Conservation (phyloP, 2,113 vertebrate species). For the Tamias sibiricus region DNA sequence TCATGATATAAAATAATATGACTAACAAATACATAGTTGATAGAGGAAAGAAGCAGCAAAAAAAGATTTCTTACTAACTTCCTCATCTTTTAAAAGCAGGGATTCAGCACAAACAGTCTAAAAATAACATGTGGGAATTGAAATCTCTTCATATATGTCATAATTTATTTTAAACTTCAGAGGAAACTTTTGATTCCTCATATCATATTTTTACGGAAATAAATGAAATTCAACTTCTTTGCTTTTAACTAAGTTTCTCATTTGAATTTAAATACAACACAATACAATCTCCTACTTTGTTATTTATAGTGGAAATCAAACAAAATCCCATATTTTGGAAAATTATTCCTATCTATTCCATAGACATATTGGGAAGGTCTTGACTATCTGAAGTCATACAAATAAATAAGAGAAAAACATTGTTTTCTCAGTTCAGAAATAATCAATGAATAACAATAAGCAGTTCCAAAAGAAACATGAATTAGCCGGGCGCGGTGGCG, state of each 20-base stretch:
- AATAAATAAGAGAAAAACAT: background rate
- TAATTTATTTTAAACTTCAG: conserved; percentile 11
- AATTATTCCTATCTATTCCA: background rate
- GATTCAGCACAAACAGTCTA: background rate
- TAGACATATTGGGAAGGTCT: background rate
- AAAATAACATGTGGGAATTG: background rate
- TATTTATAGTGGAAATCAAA: background rate
- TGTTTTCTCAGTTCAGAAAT: background rate
- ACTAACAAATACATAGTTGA: background rate
- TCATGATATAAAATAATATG: background rate
- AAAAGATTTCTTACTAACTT: background rate
- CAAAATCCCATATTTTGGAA: background rate
- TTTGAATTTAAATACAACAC: background rate
- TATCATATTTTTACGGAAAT: background rate
- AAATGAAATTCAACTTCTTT: background rate
- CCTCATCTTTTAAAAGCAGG: background rate
- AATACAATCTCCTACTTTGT: background rate
- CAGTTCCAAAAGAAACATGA: background rate
- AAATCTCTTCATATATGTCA: background rate
- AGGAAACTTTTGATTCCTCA: background rate
- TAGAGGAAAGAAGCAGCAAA: background rate
- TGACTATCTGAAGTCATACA: background rate
- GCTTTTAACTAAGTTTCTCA: background rate
- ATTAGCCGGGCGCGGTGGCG: no score
- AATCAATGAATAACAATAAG: background rate